Percentiles rank a stretch among this genome's conserved stretches.
phyloP scores from a whole-genome alignment of 2,797 vertebrate species.

The Dermochelys coriacea region DNA sequence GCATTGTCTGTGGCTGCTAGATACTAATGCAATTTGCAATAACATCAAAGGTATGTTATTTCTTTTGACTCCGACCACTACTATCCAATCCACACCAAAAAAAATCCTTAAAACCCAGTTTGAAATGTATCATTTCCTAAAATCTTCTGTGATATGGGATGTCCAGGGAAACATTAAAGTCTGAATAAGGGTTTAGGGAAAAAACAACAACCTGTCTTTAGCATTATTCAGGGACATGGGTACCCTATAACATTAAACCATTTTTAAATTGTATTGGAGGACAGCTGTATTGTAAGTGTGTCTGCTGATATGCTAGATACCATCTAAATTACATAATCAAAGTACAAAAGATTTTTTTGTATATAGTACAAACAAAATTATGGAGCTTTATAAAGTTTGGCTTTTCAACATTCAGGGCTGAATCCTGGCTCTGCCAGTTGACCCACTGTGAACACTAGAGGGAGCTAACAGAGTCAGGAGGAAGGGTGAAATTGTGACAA shows the following conservation, averaged over 20 bases:
- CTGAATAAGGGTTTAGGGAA: neutral
- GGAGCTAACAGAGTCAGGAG: slow-evolving; percentile 70
- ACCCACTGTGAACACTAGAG: slow-evolving; percentile 66
- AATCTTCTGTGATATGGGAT: neutral
- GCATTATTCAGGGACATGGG: neutral
- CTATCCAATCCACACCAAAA: too few species aligned
- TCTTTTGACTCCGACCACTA: neutral
- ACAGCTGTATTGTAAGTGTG: neutral
- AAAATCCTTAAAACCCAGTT: neutral
- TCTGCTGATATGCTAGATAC: neutral
- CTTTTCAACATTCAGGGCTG: neutral
- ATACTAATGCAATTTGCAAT: neutral
- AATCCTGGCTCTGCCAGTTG: neutral
- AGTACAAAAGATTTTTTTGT: neutral
- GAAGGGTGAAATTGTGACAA: slow-evolving; percentile 20
- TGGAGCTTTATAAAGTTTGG: neutral
- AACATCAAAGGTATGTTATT: slow-evolving; percentile 1
- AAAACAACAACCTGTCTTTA: neutral
- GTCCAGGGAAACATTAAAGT: neutral
- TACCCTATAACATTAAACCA: neutral
- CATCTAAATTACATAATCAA: neutral
- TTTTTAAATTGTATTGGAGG: neutral
- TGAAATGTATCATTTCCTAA: neutral
- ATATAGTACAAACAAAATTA: neutral
- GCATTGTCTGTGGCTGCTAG: neutral